phyloP scores from a whole-genome alignment of 2,113 vertebrate genomes.

The Cisticola juncidis region DNA sequence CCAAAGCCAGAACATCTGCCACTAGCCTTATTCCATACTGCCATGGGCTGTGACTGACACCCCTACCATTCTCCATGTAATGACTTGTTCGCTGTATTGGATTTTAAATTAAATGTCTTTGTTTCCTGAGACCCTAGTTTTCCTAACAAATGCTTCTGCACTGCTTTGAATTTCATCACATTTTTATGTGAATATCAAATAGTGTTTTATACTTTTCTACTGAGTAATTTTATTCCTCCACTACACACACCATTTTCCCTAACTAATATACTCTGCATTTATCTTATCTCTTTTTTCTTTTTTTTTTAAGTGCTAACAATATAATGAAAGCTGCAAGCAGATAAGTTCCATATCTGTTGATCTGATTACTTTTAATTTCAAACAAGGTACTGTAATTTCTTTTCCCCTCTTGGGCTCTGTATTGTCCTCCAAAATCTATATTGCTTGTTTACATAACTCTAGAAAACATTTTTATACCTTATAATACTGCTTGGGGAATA shows the following conservation, averaged over 20 bases:
- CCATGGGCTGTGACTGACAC: neutral
- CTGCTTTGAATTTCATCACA: neutral
- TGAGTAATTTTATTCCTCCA: neutral
- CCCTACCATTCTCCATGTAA: neutral
- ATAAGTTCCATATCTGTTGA: conserved; percentile 4
- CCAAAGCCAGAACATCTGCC: neutral
- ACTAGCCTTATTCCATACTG: neutral
- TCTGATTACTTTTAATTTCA: conserved; percentile 37
- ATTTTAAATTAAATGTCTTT: neutral
- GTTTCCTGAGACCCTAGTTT: neutral
- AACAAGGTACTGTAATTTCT: neutral
- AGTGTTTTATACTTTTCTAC: neutral
- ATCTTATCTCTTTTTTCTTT: neutral
- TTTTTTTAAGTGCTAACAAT: neutral
- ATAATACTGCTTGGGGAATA: conserved; percentile 9
- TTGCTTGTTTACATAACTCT: conserved; percentile 20
- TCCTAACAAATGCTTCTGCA: neutral
- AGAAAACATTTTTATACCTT: neutral
- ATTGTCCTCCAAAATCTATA: neutral
- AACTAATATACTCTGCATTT: neutral
- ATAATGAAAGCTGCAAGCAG: conserved; percentile 2
- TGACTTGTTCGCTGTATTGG: neutral
- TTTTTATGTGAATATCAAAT: neutral
- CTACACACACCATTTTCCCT: neutral
- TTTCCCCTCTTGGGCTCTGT: neutral